Conservation (phyloP, 1,140 invertebrate genomes). For the Drosophila tsacasi region DNA sequence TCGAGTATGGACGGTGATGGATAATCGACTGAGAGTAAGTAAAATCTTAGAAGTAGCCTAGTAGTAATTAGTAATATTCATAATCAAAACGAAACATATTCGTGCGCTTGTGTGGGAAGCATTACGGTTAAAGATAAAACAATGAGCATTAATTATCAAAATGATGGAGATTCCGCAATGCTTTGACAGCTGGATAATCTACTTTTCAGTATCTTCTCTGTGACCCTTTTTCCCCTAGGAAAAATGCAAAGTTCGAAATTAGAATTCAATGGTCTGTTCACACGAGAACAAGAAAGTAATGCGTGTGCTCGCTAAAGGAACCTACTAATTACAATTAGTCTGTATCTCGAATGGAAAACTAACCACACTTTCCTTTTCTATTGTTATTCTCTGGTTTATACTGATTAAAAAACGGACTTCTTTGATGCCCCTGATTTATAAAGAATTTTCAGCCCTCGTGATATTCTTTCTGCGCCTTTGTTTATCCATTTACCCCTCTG, state of each 20-base stretch:
- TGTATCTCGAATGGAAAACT: not conserved
- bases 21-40: conserved; percentile 93
- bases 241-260: conserved; percentile 9
- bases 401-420: conserved; percentile 27
- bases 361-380: conserved; percentile 37
- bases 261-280: conserved; percentile 13
- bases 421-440: conserved; percentile 59
- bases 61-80: conserved; percentile 5
- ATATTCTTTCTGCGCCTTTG: conserved; percentile 31
- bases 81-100: conserved; percentile 6
- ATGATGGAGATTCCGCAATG: conserved; percentile 11
- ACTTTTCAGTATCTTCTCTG: conserved; percentile 6
- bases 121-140: conserved; percentile 6
- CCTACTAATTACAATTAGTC: conserved; percentile 28
- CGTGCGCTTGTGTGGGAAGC: conserved; percentile 8
- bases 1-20: conserved; percentile 96
- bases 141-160: conserved; percentile 20
- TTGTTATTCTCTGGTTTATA: conserved; percentile 32
- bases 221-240: conserved; percentile 9
- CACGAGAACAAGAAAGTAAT: conserved; percentile 14
- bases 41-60: not conserved
- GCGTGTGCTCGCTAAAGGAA: conserved; percentile 6
- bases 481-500: conserved; percentile 26
- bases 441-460: conserved; percentile 32
- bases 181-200: conserved; percentile 17